phyloP scores from a whole-genome alignment of 1,140 invertebrate genomes.

The Geopemphigus sp. region DNA sequence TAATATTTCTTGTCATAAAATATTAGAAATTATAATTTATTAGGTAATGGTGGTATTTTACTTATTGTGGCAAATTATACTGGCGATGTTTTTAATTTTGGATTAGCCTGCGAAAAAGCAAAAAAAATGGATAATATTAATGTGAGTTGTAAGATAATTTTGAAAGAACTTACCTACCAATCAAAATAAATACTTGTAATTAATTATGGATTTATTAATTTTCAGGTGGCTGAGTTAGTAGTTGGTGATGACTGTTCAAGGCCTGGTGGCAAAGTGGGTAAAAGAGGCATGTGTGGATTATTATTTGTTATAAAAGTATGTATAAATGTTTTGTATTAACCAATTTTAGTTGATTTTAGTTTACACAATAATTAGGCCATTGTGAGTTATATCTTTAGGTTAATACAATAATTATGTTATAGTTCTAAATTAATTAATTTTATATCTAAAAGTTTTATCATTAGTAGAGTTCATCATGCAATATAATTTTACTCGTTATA shows the following conservation, averaged over 20 bases:
- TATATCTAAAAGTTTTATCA: no score
- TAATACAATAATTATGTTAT: no score
- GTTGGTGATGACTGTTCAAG: constrained; percentile 72
- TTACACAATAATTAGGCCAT: no score
- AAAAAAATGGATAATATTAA: constrained; percentile 62
- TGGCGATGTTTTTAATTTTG: constrained; percentile 83
- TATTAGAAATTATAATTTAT: background rate
- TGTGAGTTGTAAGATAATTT: constrained; percentile 55
- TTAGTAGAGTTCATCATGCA: no score
- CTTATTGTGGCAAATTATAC: constrained; percentile 83
- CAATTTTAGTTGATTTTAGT: background rate
- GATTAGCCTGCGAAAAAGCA: constrained; percentile 73
- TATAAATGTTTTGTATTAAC: constrained; percentile 27
- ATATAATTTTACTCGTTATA: no score
- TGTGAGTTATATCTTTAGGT: no score
- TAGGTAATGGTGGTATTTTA: constrained; percentile 63
- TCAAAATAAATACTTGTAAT: background rate
- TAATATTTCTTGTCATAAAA: background rate
- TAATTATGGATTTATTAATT: background rate
- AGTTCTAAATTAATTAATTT: no score
- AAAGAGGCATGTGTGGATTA: constrained; percentile 73
- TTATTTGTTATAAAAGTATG: constrained; percentile 69
- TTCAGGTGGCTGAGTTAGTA: constrained; percentile 56
- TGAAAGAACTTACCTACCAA: no score
- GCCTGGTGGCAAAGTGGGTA: constrained; percentile 61